These are phyloP conservation scores for Buathra laborator DNA, from an alignment of 2,888 invertebrate species.

Conservation along the genomic window DNA sequence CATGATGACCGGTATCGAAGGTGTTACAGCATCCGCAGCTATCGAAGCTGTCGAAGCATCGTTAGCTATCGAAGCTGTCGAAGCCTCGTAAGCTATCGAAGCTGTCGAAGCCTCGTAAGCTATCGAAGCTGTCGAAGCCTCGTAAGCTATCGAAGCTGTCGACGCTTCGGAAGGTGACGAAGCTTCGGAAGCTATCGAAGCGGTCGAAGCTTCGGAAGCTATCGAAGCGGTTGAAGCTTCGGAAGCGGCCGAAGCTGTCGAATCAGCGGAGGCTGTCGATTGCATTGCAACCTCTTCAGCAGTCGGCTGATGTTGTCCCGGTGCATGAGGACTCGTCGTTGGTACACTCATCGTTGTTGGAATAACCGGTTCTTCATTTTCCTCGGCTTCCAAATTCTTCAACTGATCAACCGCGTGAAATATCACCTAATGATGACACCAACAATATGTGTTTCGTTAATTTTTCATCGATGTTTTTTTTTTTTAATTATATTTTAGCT, in stretches of 20 bases:
- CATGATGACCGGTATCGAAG: background rate
- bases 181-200: constrained; percentile 2
- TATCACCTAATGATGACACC: constrained; percentile 76
- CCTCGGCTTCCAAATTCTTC: constrained; percentile 72
- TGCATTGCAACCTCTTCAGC: constrained; percentile 44
- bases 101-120: constrained; percentile 16
- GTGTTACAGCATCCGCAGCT: constrained; percentile 4
- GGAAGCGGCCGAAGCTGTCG: background rate
- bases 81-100: constrained; percentile 2
- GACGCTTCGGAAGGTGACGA: background rate
- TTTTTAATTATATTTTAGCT: constrained; percentile 12
- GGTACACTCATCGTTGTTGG: constrained; percentile 64
- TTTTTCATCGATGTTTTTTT: background rate
- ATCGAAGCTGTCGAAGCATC: constrained; percentile 35
- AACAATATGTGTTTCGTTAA: background rate
- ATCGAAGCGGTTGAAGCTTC: constrained; percentile 32
- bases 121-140: background rate
- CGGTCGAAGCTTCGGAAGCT: constrained; percentile 12
- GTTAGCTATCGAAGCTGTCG: background rate
- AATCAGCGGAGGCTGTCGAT: background rate
- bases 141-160: constrained; percentile 16
- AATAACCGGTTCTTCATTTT: constrained; percentile 57
- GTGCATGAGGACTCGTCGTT: constrained; percentile 74
- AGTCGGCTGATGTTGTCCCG: constrained; percentile 74
- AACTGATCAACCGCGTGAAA: constrained; percentile 81